Conservation (phyloP, 2,888 invertebrate species). For the Drosophila demipolita region DNA sequence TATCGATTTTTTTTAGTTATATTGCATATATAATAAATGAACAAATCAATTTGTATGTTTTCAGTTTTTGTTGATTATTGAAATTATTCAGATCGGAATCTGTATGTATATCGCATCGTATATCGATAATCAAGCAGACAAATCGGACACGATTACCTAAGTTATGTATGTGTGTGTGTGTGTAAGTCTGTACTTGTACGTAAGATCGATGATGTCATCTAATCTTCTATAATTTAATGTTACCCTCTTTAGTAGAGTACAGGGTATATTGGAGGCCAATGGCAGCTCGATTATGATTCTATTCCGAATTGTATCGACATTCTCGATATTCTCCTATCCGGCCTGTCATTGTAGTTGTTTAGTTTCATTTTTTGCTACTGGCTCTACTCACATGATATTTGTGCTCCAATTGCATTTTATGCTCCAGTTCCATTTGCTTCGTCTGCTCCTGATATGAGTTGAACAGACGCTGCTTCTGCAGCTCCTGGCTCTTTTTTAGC, state of each 20-base stretch:
- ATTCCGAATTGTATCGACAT: neutral
- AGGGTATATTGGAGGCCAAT: conserved; percentile 17
- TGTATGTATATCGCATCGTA: neutral
- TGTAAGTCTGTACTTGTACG: neutral
- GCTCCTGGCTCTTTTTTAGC: conserved; percentile 97
- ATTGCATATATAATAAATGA: neutral
- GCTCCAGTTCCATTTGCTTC: conserved; percentile 95
- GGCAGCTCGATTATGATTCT: conserved; percentile 4
- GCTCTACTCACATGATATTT: conserved; percentile 91
- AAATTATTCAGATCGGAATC: neutral
- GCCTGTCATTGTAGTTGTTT: neutral
- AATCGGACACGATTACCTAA: neutral
- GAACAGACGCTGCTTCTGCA: conserved; percentile 95
- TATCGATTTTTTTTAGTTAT: neutral
- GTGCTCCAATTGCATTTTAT: conserved; percentile 95
- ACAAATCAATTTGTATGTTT: neutral
- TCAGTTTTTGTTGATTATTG: neutral
- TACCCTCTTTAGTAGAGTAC: neutral
- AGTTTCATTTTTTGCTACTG: conserved; percentile 22
- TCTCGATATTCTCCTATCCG: neutral
- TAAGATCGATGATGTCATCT: neutral
- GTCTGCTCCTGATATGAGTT: conserved; percentile 97
- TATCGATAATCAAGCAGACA: conserved; percentile 4
- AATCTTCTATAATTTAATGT: neutral
- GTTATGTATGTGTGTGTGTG: neutral